Evolutionary conservation across 2,888 invertebrate species (phyloP).

Genomic region (Thalpophila matura): DNA sequence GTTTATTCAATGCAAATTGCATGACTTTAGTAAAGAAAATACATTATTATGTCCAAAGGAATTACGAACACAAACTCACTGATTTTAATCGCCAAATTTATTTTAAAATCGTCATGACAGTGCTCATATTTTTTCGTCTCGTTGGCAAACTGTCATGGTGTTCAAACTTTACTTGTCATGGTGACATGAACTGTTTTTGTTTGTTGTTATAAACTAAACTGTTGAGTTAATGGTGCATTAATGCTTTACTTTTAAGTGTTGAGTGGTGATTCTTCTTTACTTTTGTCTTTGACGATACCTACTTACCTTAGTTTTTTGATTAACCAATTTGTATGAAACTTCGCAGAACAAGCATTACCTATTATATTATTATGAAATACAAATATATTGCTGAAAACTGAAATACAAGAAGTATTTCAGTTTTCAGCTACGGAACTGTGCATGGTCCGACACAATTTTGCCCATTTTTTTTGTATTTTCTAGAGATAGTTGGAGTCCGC

Average conservation of each 20-base stretch:
- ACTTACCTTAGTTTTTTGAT: too few relatives aligned
- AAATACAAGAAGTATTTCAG: too few relatives aligned
- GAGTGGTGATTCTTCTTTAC: background rate
- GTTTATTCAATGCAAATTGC: constrained; percentile 33
- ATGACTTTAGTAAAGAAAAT: constrained; percentile 18
- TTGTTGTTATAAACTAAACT: constrained; percentile 36
- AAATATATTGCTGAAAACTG: too few relatives aligned
- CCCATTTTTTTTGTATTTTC: too few relatives aligned
- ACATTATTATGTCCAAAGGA: constrained; percentile 3
- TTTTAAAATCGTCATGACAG: constrained; percentile 47
- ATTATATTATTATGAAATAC: too few relatives aligned
- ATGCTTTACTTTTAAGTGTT: constrained; percentile 37
- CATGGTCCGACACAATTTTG: too few relatives aligned
- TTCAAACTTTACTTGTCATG: constrained; percentile 32
- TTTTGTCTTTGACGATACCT: background rate
- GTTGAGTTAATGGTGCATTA: constrained; percentile 29
- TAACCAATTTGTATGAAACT: too few relatives aligned
- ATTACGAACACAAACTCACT: constrained; percentile 39
- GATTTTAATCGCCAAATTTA: constrained; percentile 41
- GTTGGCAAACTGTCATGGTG: constrained; percentile 32
- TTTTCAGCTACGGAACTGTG: too few relatives aligned
- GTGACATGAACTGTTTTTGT: constrained; percentile 35
- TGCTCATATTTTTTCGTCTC: constrained; percentile 26
- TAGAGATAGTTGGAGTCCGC: too few relatives aligned
- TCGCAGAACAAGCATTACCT: too few relatives aligned